phyloP scores from a whole-genome alignment of 2,888 invertebrate genomes.

The Rhyacophila evoluta region DNA sequence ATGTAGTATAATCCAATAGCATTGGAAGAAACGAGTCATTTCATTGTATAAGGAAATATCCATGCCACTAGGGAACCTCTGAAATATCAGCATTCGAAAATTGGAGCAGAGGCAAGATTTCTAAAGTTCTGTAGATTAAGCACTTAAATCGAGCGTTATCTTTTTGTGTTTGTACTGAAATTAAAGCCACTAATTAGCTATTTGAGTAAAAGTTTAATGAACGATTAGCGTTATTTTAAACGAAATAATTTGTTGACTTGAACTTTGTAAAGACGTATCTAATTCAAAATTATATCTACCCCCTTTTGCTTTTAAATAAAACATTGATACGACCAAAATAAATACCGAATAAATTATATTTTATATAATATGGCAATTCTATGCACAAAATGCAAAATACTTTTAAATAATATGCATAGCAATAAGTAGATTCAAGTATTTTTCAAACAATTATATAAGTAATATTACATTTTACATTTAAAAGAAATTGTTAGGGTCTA shows the following conservation, averaged over 20 bases:
- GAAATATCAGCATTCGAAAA: not conserved
- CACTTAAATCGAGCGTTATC: not conserved
- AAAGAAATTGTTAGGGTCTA: too few relatives aligned
- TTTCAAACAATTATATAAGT: too few relatives aligned
- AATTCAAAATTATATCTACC: too few relatives aligned
- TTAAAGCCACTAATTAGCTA: not conserved
- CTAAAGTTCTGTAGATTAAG: not conserved
- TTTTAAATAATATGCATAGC: too few relatives aligned
- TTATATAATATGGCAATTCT: too few relatives aligned
- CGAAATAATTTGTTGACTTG: not conserved
- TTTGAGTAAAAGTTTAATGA: not conserved
- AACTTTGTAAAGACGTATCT: not conserved
- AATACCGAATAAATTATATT: too few relatives aligned
- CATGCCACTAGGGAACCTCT: not conserved
- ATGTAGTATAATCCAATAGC: not conserved
- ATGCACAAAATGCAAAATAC: too few relatives aligned
- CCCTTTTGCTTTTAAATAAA: not conserved
- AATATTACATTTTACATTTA: too few relatives aligned
- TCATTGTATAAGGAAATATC: not conserved
- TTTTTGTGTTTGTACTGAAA: not conserved
- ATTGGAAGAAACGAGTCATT: not conserved
- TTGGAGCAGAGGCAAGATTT: not conserved
- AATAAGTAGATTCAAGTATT: too few relatives aligned
- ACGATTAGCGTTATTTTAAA: not conserved
- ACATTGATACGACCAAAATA: not conserved